Evolutionary conservation across 1,140 invertebrate species (phyloP).

Genomic region (Seison nebaliae): DNA sequence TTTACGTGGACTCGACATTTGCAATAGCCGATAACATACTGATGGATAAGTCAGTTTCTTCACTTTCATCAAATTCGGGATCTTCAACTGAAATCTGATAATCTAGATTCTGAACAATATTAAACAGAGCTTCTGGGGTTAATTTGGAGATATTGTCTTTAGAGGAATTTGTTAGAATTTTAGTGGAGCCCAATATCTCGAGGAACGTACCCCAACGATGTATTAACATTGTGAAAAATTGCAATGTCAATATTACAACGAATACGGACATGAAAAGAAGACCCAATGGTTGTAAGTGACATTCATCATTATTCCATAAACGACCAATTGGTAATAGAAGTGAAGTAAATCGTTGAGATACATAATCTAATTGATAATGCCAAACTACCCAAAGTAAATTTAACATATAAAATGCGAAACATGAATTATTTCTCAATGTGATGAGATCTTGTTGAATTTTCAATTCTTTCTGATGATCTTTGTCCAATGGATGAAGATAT

Average conservation of each 20-base stretch:
- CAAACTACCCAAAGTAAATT: constrained; percentile 91
- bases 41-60: no score
- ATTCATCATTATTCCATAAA: constrained; percentile 14
- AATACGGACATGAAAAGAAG: constrained; percentile 31
- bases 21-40: no score
- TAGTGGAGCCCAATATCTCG: constrained; percentile 19
- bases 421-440: constrained; percentile 65
- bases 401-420: constrained; percentile 86
- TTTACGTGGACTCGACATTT: no score
- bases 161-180: no score
- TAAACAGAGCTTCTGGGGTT: no score
- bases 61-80: no score
- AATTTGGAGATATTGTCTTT: no score
- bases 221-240: constrained; percentile 30
- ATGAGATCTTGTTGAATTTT: constrained; percentile 50
- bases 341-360: constrained; percentile 65
- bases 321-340: constrained; percentile 40
- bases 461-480: constrained; percentile 60
- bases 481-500: constrained; percentile 70
- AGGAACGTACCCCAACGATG: constrained; percentile 26
- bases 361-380: constrained; percentile 72
- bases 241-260: constrained; percentile 27
- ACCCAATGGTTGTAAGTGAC: constrained; percentile 27
- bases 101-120: no score
- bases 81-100: no score